Evolutionary conservation across 2,113 vertebrate species (phyloP).

Genomic region (Ivindomyrus marchei): DNA sequence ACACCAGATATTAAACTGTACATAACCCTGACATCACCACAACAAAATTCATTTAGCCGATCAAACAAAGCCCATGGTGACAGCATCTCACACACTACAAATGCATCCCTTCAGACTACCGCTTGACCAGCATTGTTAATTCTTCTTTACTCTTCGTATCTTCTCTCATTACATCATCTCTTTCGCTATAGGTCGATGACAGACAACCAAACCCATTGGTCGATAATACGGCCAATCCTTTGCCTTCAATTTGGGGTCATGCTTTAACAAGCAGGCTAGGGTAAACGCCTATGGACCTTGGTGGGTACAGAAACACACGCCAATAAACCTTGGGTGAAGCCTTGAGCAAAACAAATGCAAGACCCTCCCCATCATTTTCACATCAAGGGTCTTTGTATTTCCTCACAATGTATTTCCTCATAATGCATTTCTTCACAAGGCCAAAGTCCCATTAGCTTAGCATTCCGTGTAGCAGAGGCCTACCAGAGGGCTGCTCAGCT

Average conservation of each 20-base stretch:
- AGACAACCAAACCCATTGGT: conserved; percentile 21
- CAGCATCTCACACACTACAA: conserved; percentile 21
- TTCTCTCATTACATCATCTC: neutral
- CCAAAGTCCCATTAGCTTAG: neutral
- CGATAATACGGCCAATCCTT: neutral
- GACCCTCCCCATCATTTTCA: neutral
- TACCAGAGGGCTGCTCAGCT: neutral
- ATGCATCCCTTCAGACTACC: conserved; percentile 5
- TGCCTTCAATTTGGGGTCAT: conserved; percentile 22
- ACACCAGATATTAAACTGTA: conserved; percentile 21
- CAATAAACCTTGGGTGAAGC: neutral
- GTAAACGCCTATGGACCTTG: conserved; percentile 20
- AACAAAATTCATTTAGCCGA: neutral
- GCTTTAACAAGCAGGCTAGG: conserved; percentile 35
- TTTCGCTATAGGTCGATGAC: conserved; percentile 24
- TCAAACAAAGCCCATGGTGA: neutral
- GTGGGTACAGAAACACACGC: neutral
- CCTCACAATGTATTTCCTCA: neutral
- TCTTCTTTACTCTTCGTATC: conserved; percentile 15
- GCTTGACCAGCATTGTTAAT: conserved; percentile 33
- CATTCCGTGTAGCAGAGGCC: neutral
- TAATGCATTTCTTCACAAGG: neutral
- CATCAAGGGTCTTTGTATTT: neutral
- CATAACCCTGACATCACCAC: neutral
- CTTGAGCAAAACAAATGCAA: neutral